Evolutionary conservation across 1,140 invertebrate genomes (phyloP).

Genomic region (Ceratosolen fusciceps): DNA sequence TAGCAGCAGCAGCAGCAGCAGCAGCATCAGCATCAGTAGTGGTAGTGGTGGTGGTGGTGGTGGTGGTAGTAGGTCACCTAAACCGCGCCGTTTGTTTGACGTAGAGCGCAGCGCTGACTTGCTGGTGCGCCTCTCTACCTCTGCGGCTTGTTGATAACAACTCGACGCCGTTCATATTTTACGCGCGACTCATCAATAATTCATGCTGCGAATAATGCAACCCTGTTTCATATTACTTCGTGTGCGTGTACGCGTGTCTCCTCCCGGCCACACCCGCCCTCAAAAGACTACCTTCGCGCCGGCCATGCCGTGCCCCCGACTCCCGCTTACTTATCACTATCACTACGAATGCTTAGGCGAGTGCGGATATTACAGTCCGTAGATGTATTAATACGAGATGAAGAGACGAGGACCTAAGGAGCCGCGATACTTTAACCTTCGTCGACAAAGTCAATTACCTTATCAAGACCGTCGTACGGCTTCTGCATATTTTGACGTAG

Average conservation of each 20-base stretch:
- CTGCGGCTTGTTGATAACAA: slow-evolving; percentile 69
- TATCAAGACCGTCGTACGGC: too few species aligned
- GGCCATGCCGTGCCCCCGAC: too few species aligned
- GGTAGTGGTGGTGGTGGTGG: neutral
- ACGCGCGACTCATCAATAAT: slow-evolving; percentile 69
- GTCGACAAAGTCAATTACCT: too few species aligned
- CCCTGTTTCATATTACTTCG: slow-evolving; percentile 68
- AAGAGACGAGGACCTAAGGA: too few species aligned
- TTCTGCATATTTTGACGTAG: too few species aligned
- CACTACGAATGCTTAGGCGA: too few species aligned
- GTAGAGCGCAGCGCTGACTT: neutral
- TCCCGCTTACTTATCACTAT: too few species aligned
- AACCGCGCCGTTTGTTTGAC: slow-evolving; percentile 45
- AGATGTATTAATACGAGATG: too few species aligned
- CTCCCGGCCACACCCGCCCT: neutral
- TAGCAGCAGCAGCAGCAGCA: neutral
- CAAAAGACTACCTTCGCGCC: too few species aligned
- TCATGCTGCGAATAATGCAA: slow-evolving; percentile 70
- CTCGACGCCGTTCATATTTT: slow-evolving; percentile 68
- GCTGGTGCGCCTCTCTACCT: slow-evolving; percentile 55
- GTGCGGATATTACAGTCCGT: too few species aligned
- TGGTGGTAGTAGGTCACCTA: slow-evolving; percentile 19
- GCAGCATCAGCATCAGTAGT: too few species aligned
- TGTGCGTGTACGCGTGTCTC: slow-evolving; percentile 44
- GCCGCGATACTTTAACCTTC: too few species aligned